Conservation (phyloP, 2,797 vertebrate genomes). For the Bryconaethiops microstoma region DNA sequence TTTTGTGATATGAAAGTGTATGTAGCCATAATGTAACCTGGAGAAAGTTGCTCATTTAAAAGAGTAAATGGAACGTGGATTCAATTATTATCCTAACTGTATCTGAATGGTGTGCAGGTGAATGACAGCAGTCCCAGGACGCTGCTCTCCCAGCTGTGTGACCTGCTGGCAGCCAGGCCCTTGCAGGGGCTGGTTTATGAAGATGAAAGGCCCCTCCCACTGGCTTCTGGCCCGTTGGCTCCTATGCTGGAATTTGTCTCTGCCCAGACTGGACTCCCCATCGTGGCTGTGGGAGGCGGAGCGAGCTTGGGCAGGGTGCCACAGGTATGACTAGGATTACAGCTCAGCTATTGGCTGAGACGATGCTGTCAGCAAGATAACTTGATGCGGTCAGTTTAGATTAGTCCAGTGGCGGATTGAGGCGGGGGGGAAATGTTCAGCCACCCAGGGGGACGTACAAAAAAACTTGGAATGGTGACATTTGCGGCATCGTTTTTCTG, state of each 20-base stretch:
- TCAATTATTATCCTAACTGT: not conserved
- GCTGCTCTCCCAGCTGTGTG: conserved; percentile 91
- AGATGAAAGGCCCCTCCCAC: conserved; percentile 84
- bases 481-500: too few species aligned
- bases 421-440: too few species aligned
- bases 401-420: not conserved
- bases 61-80: not conserved
- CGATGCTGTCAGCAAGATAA: conserved; percentile 1
- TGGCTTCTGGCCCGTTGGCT: conserved; percentile 82
- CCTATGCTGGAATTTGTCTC: conserved; percentile 96
- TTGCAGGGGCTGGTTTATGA: conserved; percentile 95
- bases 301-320: conserved; percentile 93
- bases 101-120: conserved; percentile 69
- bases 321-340: conserved; percentile 79
- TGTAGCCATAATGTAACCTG: too few species aligned
- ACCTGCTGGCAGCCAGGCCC: conserved; percentile 89
- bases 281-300: conserved; percentile 93
- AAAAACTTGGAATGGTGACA: too few species aligned
- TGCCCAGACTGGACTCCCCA: conserved; percentile 93
- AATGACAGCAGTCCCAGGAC: conserved; percentile 95
- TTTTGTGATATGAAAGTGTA: too few species aligned
- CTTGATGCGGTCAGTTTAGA: not conserved
- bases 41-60: too few species aligned
- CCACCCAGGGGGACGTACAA: too few species aligned
- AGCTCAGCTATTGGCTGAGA: not conserved